Evolutionary conservation across 2,888 invertebrate species (phyloP), one percentile per base, ranked within the genome.

Genomic region (Drosophila pseudotakahashii): DNA sequence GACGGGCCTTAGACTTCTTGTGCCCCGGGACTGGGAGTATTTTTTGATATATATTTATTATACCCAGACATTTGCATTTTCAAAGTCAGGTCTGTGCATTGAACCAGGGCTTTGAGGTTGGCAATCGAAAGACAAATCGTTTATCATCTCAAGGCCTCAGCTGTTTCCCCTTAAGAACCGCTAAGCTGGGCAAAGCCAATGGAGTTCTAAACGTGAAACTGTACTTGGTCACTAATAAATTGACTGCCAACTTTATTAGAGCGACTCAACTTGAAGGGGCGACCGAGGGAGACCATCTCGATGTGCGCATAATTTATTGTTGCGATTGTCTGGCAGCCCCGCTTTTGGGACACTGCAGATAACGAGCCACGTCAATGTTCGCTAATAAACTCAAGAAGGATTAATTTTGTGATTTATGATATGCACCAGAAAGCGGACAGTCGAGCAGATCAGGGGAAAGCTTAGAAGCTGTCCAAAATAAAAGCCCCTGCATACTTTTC

Each of bases 331-430:
- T 59, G 76, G 42, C 57, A 11, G 13, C 37, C 44, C 34, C 11
- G 16, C 11, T 41, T 45, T 55, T 13, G 62, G 48, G 39, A 44
- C 51, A 48, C 5, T 30, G 59, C 61, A 82, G 88, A 87, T 89
- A 89, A 89, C 77, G 79, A 85, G 85, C 62, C 66, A 77, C 82
- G 88, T 88, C 88, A 89, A 89, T 89, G 87, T 78, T 63, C 80
- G 89, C 89, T 90, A 90, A 90, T 91, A 90, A 90, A 90, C 90
- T 89, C 81, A 85, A 85, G 83, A 90, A 89, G 91, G 91, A 91
- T 90, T 91, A 90, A 86, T 89, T 89, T 84, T 81, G 81, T 91
- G 91, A 90, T 90, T 90, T 91, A 90, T 91, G 89, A 75, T 79
- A 70, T 74, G 75, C 76, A 39, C 42, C 70, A 50, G 55, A 62